phyloP scores from a whole-genome alignment of 1,140 invertebrate genomes.

The Meloidogyne hapla region DNA sequence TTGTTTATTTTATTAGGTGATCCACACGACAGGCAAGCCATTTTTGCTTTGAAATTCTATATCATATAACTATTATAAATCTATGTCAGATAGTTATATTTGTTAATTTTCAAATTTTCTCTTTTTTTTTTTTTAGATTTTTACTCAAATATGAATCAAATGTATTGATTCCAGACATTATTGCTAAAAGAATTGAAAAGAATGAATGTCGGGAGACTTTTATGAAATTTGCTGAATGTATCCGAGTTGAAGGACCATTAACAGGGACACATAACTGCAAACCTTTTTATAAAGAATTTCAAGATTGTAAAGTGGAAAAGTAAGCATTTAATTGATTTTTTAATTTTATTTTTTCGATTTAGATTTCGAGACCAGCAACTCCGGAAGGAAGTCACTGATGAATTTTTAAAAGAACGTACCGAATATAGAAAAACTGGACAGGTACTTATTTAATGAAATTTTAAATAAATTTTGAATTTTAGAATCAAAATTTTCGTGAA shows the following conservation, averaged over 20 bases:
- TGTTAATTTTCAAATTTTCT: no score
- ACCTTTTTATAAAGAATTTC: slow-evolving; percentile 45
- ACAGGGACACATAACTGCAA: slow-evolving; percentile 48
- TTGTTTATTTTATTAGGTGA: slow-evolving; percentile 43
- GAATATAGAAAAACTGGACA: slow-evolving; percentile 40
- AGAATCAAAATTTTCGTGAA: slow-evolving; percentile 30
- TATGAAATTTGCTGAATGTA: slow-evolving; percentile 40
- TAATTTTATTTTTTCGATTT: not conserved
- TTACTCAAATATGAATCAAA: slow-evolving; percentile 55
- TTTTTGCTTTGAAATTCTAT: not conserved
- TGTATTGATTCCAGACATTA: slow-evolving; percentile 58
- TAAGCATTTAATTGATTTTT: slow-evolving; percentile 14
- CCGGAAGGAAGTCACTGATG: slow-evolving; percentile 54
- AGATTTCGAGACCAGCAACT: slow-evolving; percentile 58
- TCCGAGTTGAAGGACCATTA: slow-evolving; percentile 46
- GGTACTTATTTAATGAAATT: slow-evolving; percentile 7
- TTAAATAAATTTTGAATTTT: slow-evolving; percentile 7
- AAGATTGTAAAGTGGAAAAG: slow-evolving; percentile 53
- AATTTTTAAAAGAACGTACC: slow-evolving; percentile 52
- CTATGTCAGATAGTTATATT: no score
- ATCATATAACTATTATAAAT: not conserved
- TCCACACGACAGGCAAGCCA: slow-evolving; percentile 51
- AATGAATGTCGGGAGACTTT: slow-evolving; percentile 29
- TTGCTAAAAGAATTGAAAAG: slow-evolving; percentile 55
- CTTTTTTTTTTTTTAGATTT: not conserved